Evolutionary conservation across 2,797 vertebrate species (phyloP).

Genomic region (Pangasius djambal): DNA sequence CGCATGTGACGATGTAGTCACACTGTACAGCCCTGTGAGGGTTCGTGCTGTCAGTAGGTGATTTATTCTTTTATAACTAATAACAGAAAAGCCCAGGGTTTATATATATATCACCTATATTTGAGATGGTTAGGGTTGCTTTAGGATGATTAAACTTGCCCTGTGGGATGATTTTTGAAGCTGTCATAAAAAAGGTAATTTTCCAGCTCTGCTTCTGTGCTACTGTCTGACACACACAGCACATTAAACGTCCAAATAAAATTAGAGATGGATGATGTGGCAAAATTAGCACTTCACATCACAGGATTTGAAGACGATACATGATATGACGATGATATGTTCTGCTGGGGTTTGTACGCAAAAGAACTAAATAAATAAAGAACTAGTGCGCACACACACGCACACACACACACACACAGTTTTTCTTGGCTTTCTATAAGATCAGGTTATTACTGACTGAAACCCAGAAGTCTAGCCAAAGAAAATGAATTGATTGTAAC

Average conservation of each 20-base stretch:
- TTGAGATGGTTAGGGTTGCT: not conserved
- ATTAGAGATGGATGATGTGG: not conserved
- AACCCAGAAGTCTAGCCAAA: not conserved
- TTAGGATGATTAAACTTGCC: not conserved
- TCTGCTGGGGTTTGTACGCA: not conserved
- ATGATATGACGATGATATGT: not conserved
- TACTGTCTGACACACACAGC: not conserved
- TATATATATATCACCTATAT: not conserved
- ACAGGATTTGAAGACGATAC: not conserved
- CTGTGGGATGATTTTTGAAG: not conserved
- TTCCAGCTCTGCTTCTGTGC: not conserved
- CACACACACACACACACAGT: not conserved
- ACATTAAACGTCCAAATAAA: not conserved
- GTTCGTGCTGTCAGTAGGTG: not conserved
- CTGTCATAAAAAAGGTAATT: not conserved
- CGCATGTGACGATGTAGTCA: not conserved
- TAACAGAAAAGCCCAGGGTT: not conserved
- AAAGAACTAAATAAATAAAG: not conserved
- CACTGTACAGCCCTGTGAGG: not conserved
- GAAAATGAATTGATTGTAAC: not conserved
- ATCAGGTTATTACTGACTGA: not conserved
- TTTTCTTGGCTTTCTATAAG: not conserved
- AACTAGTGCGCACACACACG: not conserved
- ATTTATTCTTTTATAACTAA: not conserved
- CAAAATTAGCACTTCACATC: not conserved